phyloP scores from a whole-genome alignment of 2,113 vertebrate genomes.

The Albula glossodonta region DNA sequence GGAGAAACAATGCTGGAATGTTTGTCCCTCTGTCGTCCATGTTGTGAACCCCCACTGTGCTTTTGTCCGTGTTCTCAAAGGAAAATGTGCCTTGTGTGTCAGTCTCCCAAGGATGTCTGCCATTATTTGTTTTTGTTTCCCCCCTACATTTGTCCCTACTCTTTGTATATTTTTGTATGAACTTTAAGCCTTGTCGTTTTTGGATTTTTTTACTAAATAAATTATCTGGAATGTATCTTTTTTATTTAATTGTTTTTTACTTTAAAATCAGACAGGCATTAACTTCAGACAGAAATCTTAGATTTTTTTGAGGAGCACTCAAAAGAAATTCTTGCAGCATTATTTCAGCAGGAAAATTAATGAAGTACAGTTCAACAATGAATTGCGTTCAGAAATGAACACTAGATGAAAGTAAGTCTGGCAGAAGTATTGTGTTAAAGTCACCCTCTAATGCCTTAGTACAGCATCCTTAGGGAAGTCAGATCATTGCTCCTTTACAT shows the following conservation, averaged over 20 bases:
- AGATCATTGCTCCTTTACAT: background rate
- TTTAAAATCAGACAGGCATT: no score
- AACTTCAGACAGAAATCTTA: no score
- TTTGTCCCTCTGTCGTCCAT: constrained; percentile 32
- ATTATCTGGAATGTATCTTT: no score
- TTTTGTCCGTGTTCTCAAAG: background rate
- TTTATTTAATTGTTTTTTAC: no score
- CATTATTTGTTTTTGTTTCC: background rate
- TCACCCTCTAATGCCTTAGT: no score
- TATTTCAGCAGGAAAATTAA: no score
- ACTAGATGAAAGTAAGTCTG: no score
- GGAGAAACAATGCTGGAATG: constrained; percentile 60
- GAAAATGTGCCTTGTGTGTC: background rate
- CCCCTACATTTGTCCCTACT: background rate
- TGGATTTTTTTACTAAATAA: background rate
- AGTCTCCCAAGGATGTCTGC: background rate
- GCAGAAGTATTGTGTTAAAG: no score
- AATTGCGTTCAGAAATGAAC: no score
- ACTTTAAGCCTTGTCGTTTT: background rate
- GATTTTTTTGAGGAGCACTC: no score
- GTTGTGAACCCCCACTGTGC: constrained; percentile 27
- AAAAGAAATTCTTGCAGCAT: no score
- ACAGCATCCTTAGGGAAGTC: background rate
- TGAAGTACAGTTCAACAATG: no score
- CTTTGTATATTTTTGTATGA: background rate